Percentiles rank a stretch among this genome's conserved stretches.
These are phyloP conservation scores for Zele albiditarsus DNA, from an alignment of 2,888 invertebrate genomes.

Conservation along the genomic window DNA sequence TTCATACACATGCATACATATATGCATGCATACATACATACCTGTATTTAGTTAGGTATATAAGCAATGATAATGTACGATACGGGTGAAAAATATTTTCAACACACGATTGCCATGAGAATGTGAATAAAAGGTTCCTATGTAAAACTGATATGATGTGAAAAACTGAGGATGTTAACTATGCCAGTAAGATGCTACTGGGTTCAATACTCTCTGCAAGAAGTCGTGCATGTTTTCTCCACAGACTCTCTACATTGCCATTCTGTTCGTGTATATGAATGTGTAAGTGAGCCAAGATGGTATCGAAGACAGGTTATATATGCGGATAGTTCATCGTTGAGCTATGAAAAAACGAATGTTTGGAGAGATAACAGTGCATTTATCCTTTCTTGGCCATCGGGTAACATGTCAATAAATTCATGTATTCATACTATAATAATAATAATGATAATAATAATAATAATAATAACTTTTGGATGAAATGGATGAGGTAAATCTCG, in stretches of 20 bases:
- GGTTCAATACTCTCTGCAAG: conserved; percentile 21
- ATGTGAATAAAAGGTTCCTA: too few relatives aligned
- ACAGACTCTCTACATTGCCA: not conserved
- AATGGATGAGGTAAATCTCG: too few relatives aligned
- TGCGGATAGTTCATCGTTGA: too few relatives aligned
- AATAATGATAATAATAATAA: too few relatives aligned
- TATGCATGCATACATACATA: not conserved
- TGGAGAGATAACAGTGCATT: too few relatives aligned
- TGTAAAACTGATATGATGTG: not conserved
- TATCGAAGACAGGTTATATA: not conserved
- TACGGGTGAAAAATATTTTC: too few relatives aligned
- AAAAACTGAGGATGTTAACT: not conserved
- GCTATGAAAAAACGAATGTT: too few relatives aligned
- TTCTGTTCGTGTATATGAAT: not conserved
- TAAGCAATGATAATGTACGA: not conserved
- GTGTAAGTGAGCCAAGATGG: conserved; percentile 9
- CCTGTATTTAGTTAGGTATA: not conserved
- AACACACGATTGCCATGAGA: too few relatives aligned
- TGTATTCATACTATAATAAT: too few relatives aligned
- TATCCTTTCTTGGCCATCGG: too few relatives aligned
- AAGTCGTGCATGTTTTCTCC: not conserved
- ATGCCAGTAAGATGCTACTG: not conserved
- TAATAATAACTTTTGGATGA: too few relatives aligned
- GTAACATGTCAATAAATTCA: too few relatives aligned
- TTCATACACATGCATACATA: not conserved